Conservation (phyloP, 2,888 invertebrate species). For the Rhorus exstirpatorius region DNA sequence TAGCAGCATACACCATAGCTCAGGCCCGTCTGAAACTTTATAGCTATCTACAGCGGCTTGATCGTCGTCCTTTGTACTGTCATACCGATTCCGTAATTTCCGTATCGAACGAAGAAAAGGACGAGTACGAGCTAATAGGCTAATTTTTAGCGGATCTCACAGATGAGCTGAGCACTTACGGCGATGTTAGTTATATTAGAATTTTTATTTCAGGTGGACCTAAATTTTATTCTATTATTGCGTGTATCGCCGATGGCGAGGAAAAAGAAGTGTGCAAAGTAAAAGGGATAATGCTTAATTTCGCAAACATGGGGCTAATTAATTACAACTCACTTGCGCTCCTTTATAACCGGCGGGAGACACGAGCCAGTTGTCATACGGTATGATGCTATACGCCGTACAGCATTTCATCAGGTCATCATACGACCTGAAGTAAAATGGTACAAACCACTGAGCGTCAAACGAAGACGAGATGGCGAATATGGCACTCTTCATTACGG, state of each 20-base stretch:
- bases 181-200: not conserved
- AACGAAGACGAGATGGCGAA: constrained; percentile 8
- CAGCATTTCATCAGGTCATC: constrained; percentile 71
- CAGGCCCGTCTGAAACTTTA: too few relatives aligned
- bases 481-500: constrained; percentile 15
- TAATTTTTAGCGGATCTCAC: not conserved
- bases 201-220: constrained; percentile 5
- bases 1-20: too few relatives aligned
- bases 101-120: not conserved
- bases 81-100: not conserved
- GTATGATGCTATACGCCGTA: constrained; percentile 25
- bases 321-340: constrained; percentile 59
- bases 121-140: not conserved
- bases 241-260: not conserved
- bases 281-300: constrained; percentile 31
- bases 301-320: constrained; percentile 39
- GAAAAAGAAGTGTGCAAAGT: constrained; percentile 35
- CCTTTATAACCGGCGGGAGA: constrained; percentile 15
- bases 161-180: not conserved
- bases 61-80: constrained; percentile 14
- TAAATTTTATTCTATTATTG: constrained; percentile 1
- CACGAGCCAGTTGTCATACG: constrained; percentile 24
- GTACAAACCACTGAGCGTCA: constrained; percentile 74
- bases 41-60: constrained; percentile 78
- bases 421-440: constrained; percentile 78